Percentiles rank a stretch among this genome's conserved stretches.
Conservation (phyloP, 1,140 invertebrate species). For the Drosophila cardini region DNA sequence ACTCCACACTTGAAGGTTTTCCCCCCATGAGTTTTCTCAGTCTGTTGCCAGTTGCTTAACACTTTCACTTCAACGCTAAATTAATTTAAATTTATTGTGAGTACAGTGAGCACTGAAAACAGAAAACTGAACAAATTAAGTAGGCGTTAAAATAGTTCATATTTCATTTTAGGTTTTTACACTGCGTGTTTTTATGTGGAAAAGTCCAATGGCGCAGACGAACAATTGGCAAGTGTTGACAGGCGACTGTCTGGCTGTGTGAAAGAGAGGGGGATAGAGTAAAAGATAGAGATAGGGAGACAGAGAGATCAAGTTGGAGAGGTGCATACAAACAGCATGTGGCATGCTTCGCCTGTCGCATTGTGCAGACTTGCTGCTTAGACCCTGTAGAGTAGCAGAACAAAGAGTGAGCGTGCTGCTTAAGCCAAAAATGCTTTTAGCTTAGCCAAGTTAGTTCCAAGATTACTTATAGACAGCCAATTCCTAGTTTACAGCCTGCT, state of each 20-base stretch:
- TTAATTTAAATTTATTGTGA: slow-evolving; percentile 79
- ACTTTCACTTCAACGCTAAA: slow-evolving; percentile 80
- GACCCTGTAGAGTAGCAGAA: no score
- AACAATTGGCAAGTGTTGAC: slow-evolving; percentile 83
- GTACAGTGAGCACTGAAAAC: slow-evolving; percentile 4
- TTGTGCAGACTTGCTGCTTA: neutral
- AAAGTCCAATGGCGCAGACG: slow-evolving; percentile 64
- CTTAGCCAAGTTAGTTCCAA: no score
- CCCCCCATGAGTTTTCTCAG: neutral
- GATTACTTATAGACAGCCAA: no score
- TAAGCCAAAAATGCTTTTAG: no score
- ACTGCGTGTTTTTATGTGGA: slow-evolving; percentile 58
- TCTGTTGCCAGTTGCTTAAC: slow-evolving; percentile 61
- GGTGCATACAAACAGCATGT: neutral
- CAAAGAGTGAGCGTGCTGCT: no score
- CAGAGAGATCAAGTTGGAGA: neutral
- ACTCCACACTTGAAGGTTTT: no score
- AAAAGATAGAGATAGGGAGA: neutral
- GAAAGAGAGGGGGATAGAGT: neutral
- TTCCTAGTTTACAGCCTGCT: no score
- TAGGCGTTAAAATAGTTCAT: slow-evolving; percentile 84
- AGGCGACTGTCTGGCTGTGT: slow-evolving; percentile 25
- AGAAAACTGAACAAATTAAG: slow-evolving; percentile 77
- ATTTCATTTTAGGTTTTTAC: slow-evolving; percentile 68
- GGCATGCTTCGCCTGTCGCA: neutral